Percentiles rank a stretch among this genome's conserved stretches.
Evolutionary conservation across 1,140 invertebrate species (phyloP).

Genomic region (Watersipora subatra): DNA sequence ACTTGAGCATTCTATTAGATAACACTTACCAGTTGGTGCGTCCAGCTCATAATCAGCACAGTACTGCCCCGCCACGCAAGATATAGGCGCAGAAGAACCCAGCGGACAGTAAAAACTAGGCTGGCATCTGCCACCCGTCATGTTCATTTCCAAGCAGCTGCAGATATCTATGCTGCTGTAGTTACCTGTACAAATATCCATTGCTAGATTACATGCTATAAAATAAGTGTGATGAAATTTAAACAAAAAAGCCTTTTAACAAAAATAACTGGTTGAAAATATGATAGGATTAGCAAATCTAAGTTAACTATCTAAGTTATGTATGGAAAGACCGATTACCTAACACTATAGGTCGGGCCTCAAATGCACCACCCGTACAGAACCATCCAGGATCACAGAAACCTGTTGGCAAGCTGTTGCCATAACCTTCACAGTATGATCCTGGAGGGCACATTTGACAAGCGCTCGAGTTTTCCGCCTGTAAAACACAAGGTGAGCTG

Average conservation of each 20-base stretch:
- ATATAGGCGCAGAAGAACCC: slow-evolving; percentile 22
- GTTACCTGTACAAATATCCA: too few relatives aligned
- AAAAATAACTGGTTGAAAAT: too few relatives aligned
- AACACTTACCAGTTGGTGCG: slow-evolving; percentile 20
- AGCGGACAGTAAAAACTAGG: slow-evolving; percentile 30
- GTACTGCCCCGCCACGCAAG: slow-evolving; percentile 26
- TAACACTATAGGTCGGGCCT: slow-evolving; percentile 18
- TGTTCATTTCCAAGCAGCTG: slow-evolving; percentile 24
- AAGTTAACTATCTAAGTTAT: too few relatives aligned
- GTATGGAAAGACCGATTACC: too few relatives aligned
- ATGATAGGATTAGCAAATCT: too few relatives aligned
- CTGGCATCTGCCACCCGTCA: slow-evolving; percentile 30
- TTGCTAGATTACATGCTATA: too few relatives aligned
- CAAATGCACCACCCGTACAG: slow-evolving; percentile 25
- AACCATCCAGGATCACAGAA: slow-evolving; percentile 32
- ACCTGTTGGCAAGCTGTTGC: slow-evolving; percentile 17
- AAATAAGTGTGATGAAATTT: too few relatives aligned
- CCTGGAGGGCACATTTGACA: slow-evolving; percentile 27
- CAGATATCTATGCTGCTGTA: slow-evolving; percentile 27
- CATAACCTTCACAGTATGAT: slow-evolving; percentile 20
- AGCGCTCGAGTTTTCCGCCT: slow-evolving; percentile 13
- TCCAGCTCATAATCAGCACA: slow-evolving; percentile 25
- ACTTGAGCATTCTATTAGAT: too few relatives aligned
- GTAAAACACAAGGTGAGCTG: not conserved
- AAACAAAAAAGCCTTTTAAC: too few relatives aligned